phyloP scores from a whole-genome alignment of 1,140 invertebrate genomes.

The Drosophila micromelanica region DNA sequence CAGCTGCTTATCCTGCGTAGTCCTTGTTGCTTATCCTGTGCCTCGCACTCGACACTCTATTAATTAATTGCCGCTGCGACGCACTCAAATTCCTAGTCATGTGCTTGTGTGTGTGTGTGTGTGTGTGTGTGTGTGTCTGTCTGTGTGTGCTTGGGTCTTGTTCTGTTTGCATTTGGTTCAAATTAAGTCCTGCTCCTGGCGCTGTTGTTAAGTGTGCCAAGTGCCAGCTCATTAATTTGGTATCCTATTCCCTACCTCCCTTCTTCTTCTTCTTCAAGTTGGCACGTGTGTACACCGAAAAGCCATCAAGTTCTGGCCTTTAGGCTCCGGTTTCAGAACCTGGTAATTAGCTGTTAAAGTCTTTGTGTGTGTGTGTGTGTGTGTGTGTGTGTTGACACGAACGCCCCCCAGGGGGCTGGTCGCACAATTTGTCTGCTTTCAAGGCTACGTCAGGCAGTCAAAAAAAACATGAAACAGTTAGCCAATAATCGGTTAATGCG shows the following conservation, averaged over 20 bases:
- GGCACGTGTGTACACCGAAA: slow-evolving; percentile 38
- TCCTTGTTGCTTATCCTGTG: slow-evolving; percentile 34
- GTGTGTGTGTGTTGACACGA: slow-evolving; percentile 10
- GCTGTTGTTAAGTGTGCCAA: slow-evolving; percentile 39
- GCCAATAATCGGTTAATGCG: background rate
- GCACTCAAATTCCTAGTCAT: slow-evolving; percentile 10
- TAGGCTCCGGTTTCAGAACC: slow-evolving; percentile 14
- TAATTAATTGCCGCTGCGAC: slow-evolving; percentile 53
- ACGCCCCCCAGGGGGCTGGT: background rate
- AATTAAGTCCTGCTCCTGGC: slow-evolving; percentile 51
- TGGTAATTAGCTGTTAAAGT: slow-evolving; percentile 22
- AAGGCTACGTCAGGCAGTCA: background rate
- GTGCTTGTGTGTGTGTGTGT: slow-evolving; percentile 1
- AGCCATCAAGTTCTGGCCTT: slow-evolving; percentile 19
- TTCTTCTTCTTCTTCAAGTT: background rate
- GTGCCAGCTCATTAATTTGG: slow-evolving; percentile 72
- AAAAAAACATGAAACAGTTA: slow-evolving; percentile 1
- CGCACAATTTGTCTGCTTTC: slow-evolving; percentile 4
- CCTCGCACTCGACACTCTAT: slow-evolving; percentile 55
- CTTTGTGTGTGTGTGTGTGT: no score
- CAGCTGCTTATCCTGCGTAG: slow-evolving; percentile 49
- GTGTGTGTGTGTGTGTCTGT: slow-evolving; percentile 3
- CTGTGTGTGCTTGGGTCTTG: background rate
- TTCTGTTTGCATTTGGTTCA: slow-evolving; percentile 29
- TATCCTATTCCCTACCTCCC: slow-evolving; percentile 24